Percentiles rank a stretch among this genome's conserved stretches.
Evolutionary conservation across 2,888 invertebrate genomes (phyloP).

Genomic region (Tenthredo mesomela): DNA sequence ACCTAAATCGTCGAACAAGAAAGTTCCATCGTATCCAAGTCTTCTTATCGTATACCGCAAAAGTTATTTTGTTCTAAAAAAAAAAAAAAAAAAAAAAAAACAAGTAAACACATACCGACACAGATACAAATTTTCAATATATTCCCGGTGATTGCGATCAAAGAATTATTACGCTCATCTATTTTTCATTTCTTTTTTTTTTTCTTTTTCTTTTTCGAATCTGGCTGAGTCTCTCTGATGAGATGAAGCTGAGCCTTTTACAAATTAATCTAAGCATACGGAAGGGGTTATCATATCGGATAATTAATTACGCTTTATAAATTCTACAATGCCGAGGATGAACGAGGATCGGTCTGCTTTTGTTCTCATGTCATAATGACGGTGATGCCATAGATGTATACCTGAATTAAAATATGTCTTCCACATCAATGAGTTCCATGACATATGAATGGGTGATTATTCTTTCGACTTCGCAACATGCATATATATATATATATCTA

Average conservation of each 20-base stretch:
- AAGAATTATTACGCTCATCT: background rate
- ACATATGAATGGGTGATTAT: background rate
- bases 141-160: too few species aligned
- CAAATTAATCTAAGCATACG: background rate
- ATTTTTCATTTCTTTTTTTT: background rate
- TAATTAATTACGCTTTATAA: constrained; percentile 12
- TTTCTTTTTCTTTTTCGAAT: background rate
- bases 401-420: background rate
- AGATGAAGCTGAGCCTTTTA: background rate
- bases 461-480: background rate
- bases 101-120: background rate
- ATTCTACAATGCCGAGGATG: background rate
- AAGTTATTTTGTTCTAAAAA: background rate
- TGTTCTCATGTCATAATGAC: background rate
- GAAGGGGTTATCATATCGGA: constrained; percentile 1
- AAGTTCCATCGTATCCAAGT: constrained; percentile 23
- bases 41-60: background rate
- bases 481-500: background rate
- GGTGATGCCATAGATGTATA: constrained; percentile 4
- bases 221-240: background rate
- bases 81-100: background rate
- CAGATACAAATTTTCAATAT: background rate
- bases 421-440: background rate
- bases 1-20: constrained; percentile 33
- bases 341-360: background rate